Base-by-base conservation (phyloP, 2,113 vertebrate species). In the Sigmodon hispidus region DNA sequence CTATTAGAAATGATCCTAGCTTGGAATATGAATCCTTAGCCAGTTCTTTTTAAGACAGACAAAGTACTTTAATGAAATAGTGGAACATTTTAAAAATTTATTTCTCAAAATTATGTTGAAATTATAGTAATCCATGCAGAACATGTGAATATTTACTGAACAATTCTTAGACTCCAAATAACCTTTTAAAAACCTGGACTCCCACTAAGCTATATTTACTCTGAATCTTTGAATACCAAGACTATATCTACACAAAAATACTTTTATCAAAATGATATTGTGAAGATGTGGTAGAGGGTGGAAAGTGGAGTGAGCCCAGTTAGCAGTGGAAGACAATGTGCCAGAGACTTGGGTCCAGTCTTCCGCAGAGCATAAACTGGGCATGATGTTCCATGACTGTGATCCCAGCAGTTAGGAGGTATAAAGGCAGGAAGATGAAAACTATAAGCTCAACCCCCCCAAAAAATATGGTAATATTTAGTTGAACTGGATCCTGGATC, bases 1-100 rank as follows among this genome's bases (percentile, higher is more conserved):
- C 91, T 92, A 97, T 75, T 36, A 72, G 94, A 98, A 97, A 97
- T 96, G 89, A 96, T 93, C 72, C 86, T 80, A 36, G 21, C 48
- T 43, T 10, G 70, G 72, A 55, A 97, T 84, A 80, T 94, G 97
- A 97, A 96, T 94, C 97, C 83, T 77, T 94, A 89, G 87, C 87
- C 89, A 96, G 97, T 93, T 63, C 45, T 97, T 91, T 91, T 83
- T 63, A 4, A 0, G 89, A 95, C 94, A 87, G 96, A 88, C 79
- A 87, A 93, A 5, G 69, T 92, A 94, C 36, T 97, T 96, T 89
- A 92, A 79, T 81, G 12, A 90, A 97, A 96, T 48, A 70, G 24
- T 34, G 55, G 79, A 95, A 76, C 12, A 22, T 34, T 52, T 93
- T 97, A 98, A 94, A 79, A 76, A 26, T 92, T 94, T 95, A 93